Evolutionary conservation across 2,888 invertebrate species (phyloP).

Genomic region (Isoperla grammatica): DNA sequence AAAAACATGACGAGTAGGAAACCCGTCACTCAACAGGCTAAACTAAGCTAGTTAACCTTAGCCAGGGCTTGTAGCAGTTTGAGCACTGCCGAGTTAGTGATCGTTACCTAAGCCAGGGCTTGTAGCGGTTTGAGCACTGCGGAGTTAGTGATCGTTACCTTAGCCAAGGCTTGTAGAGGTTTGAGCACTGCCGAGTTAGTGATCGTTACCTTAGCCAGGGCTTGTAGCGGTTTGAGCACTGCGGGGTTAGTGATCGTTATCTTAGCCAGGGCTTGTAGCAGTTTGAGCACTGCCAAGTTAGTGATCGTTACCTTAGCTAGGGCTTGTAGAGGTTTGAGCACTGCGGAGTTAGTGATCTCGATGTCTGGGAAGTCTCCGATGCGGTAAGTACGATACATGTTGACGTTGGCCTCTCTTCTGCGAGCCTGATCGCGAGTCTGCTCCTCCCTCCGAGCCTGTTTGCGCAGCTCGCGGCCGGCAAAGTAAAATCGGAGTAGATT

Average conservation of each 20-base stretch:
- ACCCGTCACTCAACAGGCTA: no score
- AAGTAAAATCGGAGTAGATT: constrained; percentile 19
- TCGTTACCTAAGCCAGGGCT: no score
- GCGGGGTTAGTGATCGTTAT: constrained; percentile 49
- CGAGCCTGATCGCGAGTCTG: constrained; percentile 39
- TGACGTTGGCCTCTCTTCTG: constrained; percentile 44
- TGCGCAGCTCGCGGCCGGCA: constrained; percentile 31
- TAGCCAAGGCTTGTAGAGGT: constrained; percentile 57
- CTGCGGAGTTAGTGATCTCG: constrained; percentile 54
- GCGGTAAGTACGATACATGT: constrained; percentile 56
- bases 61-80: constrained; percentile 58
- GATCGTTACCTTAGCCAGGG: constrained; percentile 51
- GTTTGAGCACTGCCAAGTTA: constrained; percentile 54
- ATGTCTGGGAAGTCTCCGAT: constrained; percentile 69
- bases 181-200: constrained; percentile 53
- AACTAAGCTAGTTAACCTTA: constrained; percentile 48
- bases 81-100: constrained; percentile 55
- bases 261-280: constrained; percentile 57
- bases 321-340: constrained; percentile 58
- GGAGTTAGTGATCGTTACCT: constrained; percentile 47
- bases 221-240: constrained; percentile 57
- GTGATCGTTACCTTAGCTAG: constrained; percentile 51
- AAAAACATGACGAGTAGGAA: no score
- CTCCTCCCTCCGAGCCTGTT: constrained; percentile 29
- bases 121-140: no score